Conservation (phyloP, 2,797 vertebrate genomes). For the Enteromius trimaculatus region DNA sequence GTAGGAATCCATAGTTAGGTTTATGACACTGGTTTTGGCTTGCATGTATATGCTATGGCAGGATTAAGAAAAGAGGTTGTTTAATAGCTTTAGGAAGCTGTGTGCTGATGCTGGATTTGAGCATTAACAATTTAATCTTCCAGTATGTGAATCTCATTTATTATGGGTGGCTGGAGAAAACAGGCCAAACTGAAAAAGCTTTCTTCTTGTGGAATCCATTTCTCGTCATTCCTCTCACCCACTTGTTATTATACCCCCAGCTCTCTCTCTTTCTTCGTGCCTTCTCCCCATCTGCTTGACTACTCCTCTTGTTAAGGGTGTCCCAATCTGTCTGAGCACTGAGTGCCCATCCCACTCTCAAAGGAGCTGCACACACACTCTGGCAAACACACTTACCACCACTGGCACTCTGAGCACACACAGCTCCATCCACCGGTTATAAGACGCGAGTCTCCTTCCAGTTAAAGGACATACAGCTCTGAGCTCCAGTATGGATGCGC, state of each 20-base stretch:
- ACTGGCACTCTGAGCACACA: conserved; percentile 38
- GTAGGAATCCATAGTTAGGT: not conserved
- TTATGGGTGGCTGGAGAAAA: conserved; percentile 22
- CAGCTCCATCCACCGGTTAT: conserved; percentile 40
- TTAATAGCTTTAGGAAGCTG: conserved; percentile 18
- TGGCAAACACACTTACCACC: conserved; percentile 43
- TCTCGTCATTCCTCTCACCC: conserved; percentile 49
- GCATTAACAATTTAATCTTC: conserved; percentile 38
- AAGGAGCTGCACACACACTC: conserved; percentile 54
- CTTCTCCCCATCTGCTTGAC: conserved; percentile 25
- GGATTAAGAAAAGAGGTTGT: not conserved
- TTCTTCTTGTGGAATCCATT: conserved; percentile 35
- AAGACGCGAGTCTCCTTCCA: conserved; percentile 43
- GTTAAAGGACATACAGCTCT: conserved; percentile 40
- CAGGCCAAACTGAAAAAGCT: conserved; percentile 28
- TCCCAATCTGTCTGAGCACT: conserved; percentile 57
- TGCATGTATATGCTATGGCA: not conserved
- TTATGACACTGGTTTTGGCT: not conserved
- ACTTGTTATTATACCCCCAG: conserved; percentile 42
- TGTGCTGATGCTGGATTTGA: not conserved
- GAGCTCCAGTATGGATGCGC: conserved; percentile 79
- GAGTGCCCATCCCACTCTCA: conserved; percentile 60
- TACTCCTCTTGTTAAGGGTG: conserved; percentile 57
- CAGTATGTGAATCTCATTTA: conserved; percentile 32
- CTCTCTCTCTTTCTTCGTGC: conserved; percentile 33